These are phyloP conservation scores for Drosophila anomalata DNA, from an alignment of 2,888 invertebrate species.

Conservation along the genomic window DNA sequence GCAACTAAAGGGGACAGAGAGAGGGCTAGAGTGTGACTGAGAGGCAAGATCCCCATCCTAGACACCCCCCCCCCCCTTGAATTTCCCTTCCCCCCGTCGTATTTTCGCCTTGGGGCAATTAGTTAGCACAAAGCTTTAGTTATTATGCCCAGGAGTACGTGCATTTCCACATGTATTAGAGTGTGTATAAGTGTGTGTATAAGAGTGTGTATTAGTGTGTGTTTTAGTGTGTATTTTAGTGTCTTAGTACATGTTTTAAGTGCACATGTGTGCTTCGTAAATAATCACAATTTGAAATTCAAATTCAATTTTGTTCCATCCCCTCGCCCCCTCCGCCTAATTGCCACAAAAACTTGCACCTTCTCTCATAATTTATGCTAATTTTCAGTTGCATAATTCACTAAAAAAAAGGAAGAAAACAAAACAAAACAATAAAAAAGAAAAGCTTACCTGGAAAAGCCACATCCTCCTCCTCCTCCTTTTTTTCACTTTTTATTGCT, in stretches of 20 bases:
- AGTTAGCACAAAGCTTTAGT: conserved; percentile 72
- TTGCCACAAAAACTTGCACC: conserved; percentile 47
- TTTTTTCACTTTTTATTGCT: conserved; percentile 53
- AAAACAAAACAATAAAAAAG: conserved; percentile 32
- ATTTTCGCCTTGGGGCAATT: conserved; percentile 65
- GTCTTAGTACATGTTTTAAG: conserved; percentile 12
- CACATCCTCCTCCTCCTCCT: too few species aligned
- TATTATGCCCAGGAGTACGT: conserved; percentile 66
- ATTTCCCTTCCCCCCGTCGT: conserved; percentile 5
- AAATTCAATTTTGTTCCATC: conserved; percentile 63
- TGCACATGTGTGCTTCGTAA: conserved; percentile 50
- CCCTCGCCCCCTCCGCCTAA: conserved; percentile 52
- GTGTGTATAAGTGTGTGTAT: conserved; percentile 6
- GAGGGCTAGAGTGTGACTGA: not conserved
- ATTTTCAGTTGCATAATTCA: conserved; percentile 70
- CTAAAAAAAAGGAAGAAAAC: conserved; percentile 7
- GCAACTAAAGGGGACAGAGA: conserved; percentile 57
- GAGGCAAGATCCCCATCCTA: not conserved
- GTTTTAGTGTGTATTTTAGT: conserved; percentile 12
- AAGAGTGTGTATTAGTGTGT: conserved; percentile 4
- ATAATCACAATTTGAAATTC: conserved; percentile 67
- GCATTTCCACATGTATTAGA: not conserved
- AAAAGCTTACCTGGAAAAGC: conserved; percentile 31
- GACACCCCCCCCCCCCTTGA: too few species aligned
- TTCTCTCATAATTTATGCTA: conserved; percentile 64